A percentile compares a stretch with the other conserved stretches of the same genome.
Evolutionary conservation across 2,113 vertebrate genomes (phyloP).

Genomic region (Muscicapa adusta): DNA sequence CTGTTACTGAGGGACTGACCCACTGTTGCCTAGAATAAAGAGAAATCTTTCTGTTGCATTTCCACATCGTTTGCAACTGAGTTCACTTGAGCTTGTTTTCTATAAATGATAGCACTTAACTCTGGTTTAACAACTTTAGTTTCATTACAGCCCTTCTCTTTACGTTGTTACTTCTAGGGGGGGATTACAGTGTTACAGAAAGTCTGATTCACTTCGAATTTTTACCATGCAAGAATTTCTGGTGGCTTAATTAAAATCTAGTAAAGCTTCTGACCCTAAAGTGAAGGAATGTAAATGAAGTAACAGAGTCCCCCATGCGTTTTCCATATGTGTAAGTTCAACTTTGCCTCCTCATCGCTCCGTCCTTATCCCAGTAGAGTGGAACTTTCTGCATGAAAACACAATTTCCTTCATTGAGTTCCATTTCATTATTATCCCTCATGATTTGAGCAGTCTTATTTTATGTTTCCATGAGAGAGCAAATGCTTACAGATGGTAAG

Average conservation of each 20-base stretch:
- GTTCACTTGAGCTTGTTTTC: neutral
- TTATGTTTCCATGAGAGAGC: neutral
- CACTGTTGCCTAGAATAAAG: neutral
- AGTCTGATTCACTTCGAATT: neutral
- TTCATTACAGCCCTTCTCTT: neutral
- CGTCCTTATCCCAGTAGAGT: neutral
- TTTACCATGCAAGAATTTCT: neutral
- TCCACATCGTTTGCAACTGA: neutral
- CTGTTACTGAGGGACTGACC: conserved; percentile 22
- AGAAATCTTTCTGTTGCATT: neutral
- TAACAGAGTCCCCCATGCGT: neutral
- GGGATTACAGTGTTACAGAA: neutral
- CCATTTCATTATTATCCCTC: neutral
- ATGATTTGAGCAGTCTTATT: neutral
- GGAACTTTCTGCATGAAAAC: neutral
- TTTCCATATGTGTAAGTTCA: neutral
- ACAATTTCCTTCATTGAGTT: neutral
- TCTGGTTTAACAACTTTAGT: neutral
- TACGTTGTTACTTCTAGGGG: neutral
- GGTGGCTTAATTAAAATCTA: neutral
- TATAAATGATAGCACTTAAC: accelerated
- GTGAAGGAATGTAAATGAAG: neutral
- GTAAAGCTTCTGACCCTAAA: neutral
- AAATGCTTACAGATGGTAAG: neutral
- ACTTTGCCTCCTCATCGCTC: neutral